phyloP scores from a whole-genome alignment of 2,113 vertebrate genomes.

The Pseudorasbora parva region DNA sequence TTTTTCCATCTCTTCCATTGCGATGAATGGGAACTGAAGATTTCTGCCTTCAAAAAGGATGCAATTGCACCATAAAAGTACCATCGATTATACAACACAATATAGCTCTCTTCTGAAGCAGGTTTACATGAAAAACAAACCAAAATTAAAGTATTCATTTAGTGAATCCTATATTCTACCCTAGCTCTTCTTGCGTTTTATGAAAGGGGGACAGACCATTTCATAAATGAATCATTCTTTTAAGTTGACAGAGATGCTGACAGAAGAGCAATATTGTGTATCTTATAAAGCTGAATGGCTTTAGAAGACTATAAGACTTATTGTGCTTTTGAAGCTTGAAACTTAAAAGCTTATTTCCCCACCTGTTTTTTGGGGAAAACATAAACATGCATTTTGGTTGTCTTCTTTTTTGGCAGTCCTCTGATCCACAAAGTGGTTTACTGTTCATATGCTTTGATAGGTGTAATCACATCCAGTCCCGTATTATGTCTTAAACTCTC shows the following conservation, averaged over 20 bases:
- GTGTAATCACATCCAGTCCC: not conserved
- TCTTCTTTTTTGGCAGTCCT: not conserved
- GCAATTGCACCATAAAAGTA: not conserved
- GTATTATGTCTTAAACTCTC: not conserved
- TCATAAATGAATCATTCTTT: not conserved
- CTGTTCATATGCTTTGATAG: not conserved
- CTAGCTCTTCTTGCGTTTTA: not conserved
- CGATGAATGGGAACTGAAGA: not conserved
- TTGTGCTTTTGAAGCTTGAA: not conserved
- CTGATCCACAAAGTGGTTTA: not conserved
- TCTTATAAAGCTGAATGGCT: not conserved
- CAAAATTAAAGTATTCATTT: not conserved
- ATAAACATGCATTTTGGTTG: conserved; percentile 11
- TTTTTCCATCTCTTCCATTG: not conserved
- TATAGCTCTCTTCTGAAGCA: not conserved
- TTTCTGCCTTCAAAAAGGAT: not conserved
- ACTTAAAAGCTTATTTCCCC: not conserved
- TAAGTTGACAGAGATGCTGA: not conserved
- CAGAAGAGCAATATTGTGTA: not conserved
- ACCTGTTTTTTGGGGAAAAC: not conserved
- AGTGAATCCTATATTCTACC: not conserved
- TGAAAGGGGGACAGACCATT: not conserved
- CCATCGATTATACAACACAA: not conserved
- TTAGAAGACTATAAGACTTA: not conserved
- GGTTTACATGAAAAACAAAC: not conserved